Evolutionary conservation across 30 jellyfish, hydroid and myxozoan genomes (phyloP), one percentile per base, ranked within the genome.

Genomic region (Catostylus mosaicus): DNA sequence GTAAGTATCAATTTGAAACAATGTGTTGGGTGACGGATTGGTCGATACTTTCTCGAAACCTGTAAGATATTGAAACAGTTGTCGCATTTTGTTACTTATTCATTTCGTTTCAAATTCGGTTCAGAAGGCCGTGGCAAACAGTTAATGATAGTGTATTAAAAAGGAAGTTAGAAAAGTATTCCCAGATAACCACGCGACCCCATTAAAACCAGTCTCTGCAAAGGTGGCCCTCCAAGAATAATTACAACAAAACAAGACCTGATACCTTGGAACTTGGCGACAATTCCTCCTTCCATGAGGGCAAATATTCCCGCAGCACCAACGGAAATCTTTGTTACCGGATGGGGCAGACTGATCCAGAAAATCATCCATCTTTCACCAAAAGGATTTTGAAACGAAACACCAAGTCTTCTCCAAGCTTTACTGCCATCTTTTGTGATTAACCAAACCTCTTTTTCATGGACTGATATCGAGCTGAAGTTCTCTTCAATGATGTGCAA

Each of bases 341-440:
- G 82, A 22, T 30, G 37, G 4, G 82, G 82, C 2, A 69, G 4
- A 69, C 37, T 31, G 10, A 69, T 24, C 0, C 40, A 0, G 82
- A 69, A 69, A 27, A 69, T 57, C 82, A 69, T 36, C 82, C 82
- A 69, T 37, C 82, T 34, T 0, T 26, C 3, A 9, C 82, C 82
- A 7, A 37, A 1, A 5, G 61, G 46, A 40, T 34, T 40, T 37
- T 12, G 63, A 30, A 20, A 19, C 32, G 61, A 29, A 40, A 69
- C 66, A 34, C 82, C 82, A 69, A 69, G 82, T 46, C 82, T 36
- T 36, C 82, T 69, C 82, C 82, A 69, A 30, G 63, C 61, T 20
- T 35, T 69, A 27, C 20, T 20, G 18, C 82, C 82, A 46, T 69
- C 82, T 6, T 64, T 65, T 30, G 65, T 37, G 6, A 69, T 24